Evolutionary conservation across 2,888 invertebrate genomes (phyloP).

Genomic region (Heliconius hortense): DNA sequence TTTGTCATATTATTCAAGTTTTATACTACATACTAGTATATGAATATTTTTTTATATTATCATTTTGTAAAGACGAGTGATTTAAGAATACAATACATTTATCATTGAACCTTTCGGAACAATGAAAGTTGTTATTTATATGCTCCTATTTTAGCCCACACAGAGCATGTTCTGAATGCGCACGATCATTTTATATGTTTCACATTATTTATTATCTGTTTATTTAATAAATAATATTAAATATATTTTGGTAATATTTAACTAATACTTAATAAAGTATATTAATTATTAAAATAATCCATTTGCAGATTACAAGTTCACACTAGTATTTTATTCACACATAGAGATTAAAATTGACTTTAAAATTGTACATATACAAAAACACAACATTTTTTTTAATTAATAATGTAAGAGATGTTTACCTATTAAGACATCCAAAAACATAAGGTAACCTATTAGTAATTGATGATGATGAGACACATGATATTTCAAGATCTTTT

Average conservation of each 20-base stretch:
- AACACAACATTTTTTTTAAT: not conserved
- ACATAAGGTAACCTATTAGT: slow-evolving; percentile 1
- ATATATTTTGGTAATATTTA: not conserved
- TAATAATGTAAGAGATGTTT: not conserved
- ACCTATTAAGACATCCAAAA: not conserved
- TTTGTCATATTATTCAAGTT: no score
- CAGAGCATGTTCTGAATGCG: slow-evolving; percentile 62
- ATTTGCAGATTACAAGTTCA: not conserved
- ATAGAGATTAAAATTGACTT: no score
- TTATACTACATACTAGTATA: no score
- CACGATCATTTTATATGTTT: slow-evolving; percentile 63
- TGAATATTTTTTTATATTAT: not conserved
- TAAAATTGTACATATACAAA: not conserved
- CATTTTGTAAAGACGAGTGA: slow-evolving; percentile 36
- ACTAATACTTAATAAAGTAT: not conserved
- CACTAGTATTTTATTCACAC: not conserved
- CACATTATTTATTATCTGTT: slow-evolving; percentile 54
- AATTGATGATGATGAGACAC: not conserved
- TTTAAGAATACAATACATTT: slow-evolving; percentile 64
- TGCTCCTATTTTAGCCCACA: slow-evolving; percentile 67
- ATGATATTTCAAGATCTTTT: slow-evolving; percentile 26
- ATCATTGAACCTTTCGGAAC: slow-evolving; percentile 66
- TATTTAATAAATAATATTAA: not conserved
- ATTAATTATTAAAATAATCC: not conserved
- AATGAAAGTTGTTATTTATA: slow-evolving; percentile 67